phyloP scores from a whole-genome alignment of 1,140 invertebrate species.

The Leptoteleia sp. region DNA sequence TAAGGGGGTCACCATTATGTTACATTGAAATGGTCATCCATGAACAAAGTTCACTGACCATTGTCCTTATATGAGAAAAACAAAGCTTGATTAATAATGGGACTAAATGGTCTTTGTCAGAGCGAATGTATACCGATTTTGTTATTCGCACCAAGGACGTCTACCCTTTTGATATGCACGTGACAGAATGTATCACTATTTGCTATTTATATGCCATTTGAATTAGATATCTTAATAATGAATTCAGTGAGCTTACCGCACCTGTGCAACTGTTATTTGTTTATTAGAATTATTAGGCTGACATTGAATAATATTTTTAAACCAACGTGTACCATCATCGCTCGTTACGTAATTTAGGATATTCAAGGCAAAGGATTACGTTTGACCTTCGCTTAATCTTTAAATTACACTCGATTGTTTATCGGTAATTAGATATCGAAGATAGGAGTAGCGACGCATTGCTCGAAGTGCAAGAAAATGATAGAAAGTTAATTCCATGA shows the following conservation, averaged over 20 bases:
- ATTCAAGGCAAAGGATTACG: too few species aligned
- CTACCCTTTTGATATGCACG: slow-evolving; percentile 63
- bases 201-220: slow-evolving; percentile 43
- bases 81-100: slow-evolving; percentile 64
- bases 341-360: slow-evolving; percentile 8
- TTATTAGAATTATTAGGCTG: slow-evolving; percentile 25
- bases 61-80: slow-evolving; percentile 10
- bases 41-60: not conserved
- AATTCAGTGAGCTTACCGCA: slow-evolving; percentile 36
- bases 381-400: too few species aligned
- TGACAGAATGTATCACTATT: slow-evolving; percentile 43
- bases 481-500: too few species aligned
- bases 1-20: too few species aligned
- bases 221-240: slow-evolving; percentile 49
- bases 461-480: too few species aligned
- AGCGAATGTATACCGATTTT: slow-evolving; percentile 64
- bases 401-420: too few species aligned
- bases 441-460: too few species aligned
- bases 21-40: not conserved
- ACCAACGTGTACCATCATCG: slow-evolving; percentile 21
- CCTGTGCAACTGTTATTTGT: slow-evolving; percentile 43
- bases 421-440: too few species aligned
- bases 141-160: slow-evolving; percentile 66
- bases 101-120: slow-evolving; percentile 60
- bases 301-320: slow-evolving; percentile 35